These are phyloP conservation scores for Oplegnathus fasciatus DNA, from an alignment of 2,113 vertebrate genomes.

Conservation along the genomic window DNA sequence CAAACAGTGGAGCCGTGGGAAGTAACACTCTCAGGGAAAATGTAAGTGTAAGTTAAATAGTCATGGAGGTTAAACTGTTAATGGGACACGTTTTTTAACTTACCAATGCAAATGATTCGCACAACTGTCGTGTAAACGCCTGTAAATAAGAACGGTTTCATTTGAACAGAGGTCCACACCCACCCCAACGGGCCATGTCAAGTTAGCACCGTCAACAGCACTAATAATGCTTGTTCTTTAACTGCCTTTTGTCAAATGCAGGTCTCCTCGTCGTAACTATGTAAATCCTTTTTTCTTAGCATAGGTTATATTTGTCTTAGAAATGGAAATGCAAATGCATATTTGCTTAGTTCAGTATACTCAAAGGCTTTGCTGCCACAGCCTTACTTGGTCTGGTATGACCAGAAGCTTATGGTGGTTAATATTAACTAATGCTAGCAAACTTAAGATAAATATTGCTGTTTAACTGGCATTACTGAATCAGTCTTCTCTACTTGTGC, in stretches of 20 bases:
- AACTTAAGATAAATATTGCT: background rate
- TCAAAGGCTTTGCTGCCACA: background rate
- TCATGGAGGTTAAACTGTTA: constrained; percentile 1
- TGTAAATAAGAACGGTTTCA: background rate
- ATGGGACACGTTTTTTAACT: background rate
- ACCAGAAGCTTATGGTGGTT: background rate
- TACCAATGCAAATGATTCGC: constrained; percentile 11
- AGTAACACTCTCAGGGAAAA: constrained; percentile 1
- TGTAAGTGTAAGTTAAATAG: background rate
- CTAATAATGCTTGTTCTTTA: background rate
- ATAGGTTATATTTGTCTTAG: background rate
- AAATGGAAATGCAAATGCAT: background rate
- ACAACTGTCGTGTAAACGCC: constrained; percentile 10
- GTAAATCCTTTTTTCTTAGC: no score
- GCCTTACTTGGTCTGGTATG: background rate
- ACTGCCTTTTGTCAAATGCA: background rate
- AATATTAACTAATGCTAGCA: background rate
- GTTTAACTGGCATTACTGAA: background rate
- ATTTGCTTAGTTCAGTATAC: background rate
- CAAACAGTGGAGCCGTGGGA: background rate
- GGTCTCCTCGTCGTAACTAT: background rate
- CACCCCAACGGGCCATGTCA: background rate
- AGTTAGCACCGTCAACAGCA: background rate
- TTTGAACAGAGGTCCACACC: constrained; percentile 33
- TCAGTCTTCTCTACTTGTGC: background rate